These are phyloP conservation scores for Noctuana brunneofusca DNA, from an alignment of 2,888 invertebrate genomes.

Conservation along the genomic window DNA sequence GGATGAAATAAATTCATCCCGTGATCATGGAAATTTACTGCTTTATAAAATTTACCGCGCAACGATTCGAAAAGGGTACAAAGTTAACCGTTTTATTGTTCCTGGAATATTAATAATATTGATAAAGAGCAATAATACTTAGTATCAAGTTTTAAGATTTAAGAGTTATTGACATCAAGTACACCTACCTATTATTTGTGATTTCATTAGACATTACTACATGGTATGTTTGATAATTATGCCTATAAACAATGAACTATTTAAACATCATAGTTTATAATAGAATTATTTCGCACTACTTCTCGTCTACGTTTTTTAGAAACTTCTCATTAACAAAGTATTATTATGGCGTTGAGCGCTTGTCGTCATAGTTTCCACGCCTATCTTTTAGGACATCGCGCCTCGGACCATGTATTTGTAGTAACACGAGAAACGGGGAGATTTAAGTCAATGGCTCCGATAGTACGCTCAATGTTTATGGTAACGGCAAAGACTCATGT, in stretches of 20 bases:
- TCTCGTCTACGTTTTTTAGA: neutral
- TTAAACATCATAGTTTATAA: no score
- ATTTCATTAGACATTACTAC: no score
- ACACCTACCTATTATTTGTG: no score
- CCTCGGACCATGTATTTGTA: constrained; percentile 10
- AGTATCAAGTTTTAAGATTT: no score
- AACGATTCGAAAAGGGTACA: neutral
- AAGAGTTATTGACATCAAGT: no score
- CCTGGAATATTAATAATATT: neutral
- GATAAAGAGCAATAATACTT: neutral
- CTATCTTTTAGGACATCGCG: constrained; percentile 58
- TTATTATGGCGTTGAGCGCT: constrained; percentile 39
- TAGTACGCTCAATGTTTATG: neutral
- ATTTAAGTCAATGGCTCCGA: constrained; percentile 14
- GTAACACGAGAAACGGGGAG: constrained; percentile 3
- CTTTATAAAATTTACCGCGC: neutral
- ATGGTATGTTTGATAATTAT: no score
- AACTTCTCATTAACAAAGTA: neutral
- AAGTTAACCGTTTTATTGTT: neutral
- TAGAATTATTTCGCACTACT: neutral
- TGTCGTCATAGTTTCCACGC: constrained; percentile 55
- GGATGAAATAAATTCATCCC: neutral
- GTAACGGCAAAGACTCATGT: constrained; percentile 2
- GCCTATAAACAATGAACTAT: no score
- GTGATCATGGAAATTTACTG: neutral